Evolutionary conservation across 1,140 invertebrate genomes (phyloP), one percentile per base, ranked within the genome.

Genomic region (Drosophila orena): DNA sequence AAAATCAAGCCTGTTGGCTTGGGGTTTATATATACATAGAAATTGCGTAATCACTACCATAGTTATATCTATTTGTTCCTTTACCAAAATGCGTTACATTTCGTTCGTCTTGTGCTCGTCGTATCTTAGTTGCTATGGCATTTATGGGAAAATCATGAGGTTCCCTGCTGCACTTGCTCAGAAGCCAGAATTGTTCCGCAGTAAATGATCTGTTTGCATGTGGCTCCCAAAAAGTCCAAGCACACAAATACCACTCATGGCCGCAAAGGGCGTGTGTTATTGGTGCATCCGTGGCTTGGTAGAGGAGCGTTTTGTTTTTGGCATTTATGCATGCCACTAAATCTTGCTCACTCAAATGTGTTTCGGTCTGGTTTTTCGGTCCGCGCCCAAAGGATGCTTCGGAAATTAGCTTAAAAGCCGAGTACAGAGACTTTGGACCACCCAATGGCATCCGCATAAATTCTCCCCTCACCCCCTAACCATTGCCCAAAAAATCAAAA

Each of bases 121-220:
- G 24, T 66, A 37, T 34, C 59, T 54, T 27, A 65, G 59, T 38
- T 62, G 60, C 35, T 72, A 54, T 47, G 53, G 65, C 86, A 90
- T 80, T 90, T 83, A 86, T 90, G 74, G 73, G 60, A 65, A 86
- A 90, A 80, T 90, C 86, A 90, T 90, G 81, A 86, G 81, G 70
- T 77, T 65, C 68, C 73, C 73, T 66, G 79, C 81, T 90, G 86
- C 66, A 78, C 72, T 66, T 50, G 54, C 52, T 58, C 54, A 37
- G 55, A 44, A 17, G 30, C 64, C 66, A 17, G 46, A 46, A 27
- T 59, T 34, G 43, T 35, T 42, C 53, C 52, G 38, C 42, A 47
- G 17, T 50, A 40, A 70, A 47, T 56, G 58, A 38, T 37, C 58
- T 65, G 53, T 57, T 60, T 73, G 70, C 49, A 69, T 52, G 55